Evolutionary conservation across 1,140 invertebrate genomes (phyloP), one percentile per base, ranked within the genome.

Genomic region (Mylabris phalerata): DNA sequence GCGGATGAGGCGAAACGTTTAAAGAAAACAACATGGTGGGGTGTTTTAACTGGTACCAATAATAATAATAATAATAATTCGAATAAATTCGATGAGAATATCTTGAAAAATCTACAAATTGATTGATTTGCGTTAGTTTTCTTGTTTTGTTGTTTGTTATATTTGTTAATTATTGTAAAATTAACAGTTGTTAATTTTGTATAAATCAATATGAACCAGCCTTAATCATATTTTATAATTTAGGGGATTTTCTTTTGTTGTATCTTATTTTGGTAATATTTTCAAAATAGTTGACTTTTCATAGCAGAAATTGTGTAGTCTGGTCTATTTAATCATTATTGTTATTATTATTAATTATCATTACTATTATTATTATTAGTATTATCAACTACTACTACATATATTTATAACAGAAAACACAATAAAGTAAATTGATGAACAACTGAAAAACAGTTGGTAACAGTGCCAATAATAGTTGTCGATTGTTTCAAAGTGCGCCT

Each of bases 11-110:
- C 62, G 19, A 72, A 73, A 55, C 61, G 71, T 13, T 27, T 62
- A 3, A 73, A 71, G 48, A 73, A 72, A 46, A 55, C 50, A 7
- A 63, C 69, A 0, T 73, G 66, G 65, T 73, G 71, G 71, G 62
- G 65, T 19, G 38, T 69, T 7, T 66, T 73, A 19, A 61, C 19
- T 24, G 61, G 65, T 6, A 61, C 51, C 43, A 65, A 59, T 13
- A 66, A 58, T 41, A 47, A 19, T 19, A 13, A 7, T 32, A 32
- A 32, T 32, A 57, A 9, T 52, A 57, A 41, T 49, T 52, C 52
- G 39, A 57, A 49, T 38, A 60, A 62, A 40, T 32, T 69, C 39
- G 66, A 69, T 48, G 66, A 69, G 50, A 66, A 69, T 1, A 64
- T 69, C 9, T 45, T 69, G 40, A 66, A 67, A 48, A 69, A 69